Evolutionary conservation across 2,113 vertebrate genomes (phyloP).

Genomic region (Passer domesticus): DNA sequence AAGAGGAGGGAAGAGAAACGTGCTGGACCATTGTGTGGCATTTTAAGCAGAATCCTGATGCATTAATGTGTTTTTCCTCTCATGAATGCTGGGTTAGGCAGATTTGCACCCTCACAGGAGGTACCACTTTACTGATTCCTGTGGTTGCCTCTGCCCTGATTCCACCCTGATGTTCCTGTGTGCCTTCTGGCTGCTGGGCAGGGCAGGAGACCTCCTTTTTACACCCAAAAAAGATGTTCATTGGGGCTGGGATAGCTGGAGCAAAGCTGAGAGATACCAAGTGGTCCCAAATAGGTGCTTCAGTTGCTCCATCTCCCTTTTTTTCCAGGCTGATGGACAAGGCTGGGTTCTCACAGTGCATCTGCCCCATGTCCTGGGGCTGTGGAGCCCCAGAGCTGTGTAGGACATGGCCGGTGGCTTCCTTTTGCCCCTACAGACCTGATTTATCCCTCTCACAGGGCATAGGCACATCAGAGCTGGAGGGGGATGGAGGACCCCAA

Average conservation of each 20-base stretch:
- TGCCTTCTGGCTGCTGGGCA: not conserved
- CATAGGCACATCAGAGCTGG: not conserved
- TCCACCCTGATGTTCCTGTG: not conserved
- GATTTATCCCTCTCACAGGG: not conserved
- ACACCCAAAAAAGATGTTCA: not conserved
- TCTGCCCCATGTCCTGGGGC: not conserved
- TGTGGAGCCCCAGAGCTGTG: not conserved
- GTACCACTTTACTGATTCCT: not conserved
- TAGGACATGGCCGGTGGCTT: not conserved
- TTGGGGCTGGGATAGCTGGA: not conserved
- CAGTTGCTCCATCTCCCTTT: not conserved
- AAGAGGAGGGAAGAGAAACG: not conserved
- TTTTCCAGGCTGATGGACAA: not conserved
- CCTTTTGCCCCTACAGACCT: not conserved
- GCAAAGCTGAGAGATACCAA: not conserved
- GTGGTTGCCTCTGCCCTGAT: rapidly evolving
- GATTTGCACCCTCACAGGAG: rapidly evolving
- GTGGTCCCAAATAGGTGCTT: not conserved
- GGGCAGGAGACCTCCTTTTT: not conserved
- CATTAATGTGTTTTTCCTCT: not conserved
- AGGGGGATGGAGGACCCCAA: not conserved
- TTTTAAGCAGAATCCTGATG: not conserved
- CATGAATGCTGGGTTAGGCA: not conserved
- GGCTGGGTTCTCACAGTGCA: not conserved
- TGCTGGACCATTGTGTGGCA: rapidly evolving